Conservation (phyloP, 2,888 invertebrate genomes). For the Tribolium freemani region DNA sequence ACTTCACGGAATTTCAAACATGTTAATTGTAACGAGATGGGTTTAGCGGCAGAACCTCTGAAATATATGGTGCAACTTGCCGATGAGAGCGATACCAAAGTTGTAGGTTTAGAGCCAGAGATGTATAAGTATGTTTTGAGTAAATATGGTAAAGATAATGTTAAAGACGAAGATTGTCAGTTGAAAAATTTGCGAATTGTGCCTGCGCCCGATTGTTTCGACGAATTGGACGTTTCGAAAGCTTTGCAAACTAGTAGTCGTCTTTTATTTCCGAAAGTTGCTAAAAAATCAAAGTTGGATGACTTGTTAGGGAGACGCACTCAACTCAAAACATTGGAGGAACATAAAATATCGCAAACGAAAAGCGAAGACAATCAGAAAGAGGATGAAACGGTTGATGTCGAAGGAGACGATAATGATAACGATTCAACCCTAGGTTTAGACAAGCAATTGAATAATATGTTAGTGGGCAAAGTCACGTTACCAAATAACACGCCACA, state of each 20-base stretch:
- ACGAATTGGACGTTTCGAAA: constrained; percentile 87
- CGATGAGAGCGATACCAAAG: constrained; percentile 78
- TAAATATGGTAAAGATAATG: constrained; percentile 65
- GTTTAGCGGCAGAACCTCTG: constrained; percentile 78
- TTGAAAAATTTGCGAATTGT: constrained; percentile 71
- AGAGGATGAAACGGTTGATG: constrained; percentile 67
- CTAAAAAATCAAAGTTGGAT: constrained; percentile 86
- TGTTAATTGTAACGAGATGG: constrained; percentile 71
- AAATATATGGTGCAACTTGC: constrained; percentile 84
- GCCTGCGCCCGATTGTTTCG: constrained; percentile 72
- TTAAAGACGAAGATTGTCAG: constrained; percentile 49
- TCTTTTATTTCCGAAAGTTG: constrained; percentile 90
- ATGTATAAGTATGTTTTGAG: constrained; percentile 81
- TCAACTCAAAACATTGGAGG: constrained; percentile 83
- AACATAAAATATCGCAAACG: constrained; percentile 74
- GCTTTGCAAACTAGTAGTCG: constrained; percentile 82
- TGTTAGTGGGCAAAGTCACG: constrained; percentile 66
- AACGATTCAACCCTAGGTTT: constrained; percentile 57
- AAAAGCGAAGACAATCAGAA: constrained; percentile 64
- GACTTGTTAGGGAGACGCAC: constrained; percentile 83
- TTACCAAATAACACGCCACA: constrained; percentile 54
- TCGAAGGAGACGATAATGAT: constrained; percentile 60
- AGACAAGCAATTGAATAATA: constrained; percentile 65
- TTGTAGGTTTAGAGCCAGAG: constrained; percentile 84
- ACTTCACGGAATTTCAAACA: constrained; percentile 74